Conservation (phyloP, 2,797 vertebrate species). For the Denticeps clupeoides region DNA sequence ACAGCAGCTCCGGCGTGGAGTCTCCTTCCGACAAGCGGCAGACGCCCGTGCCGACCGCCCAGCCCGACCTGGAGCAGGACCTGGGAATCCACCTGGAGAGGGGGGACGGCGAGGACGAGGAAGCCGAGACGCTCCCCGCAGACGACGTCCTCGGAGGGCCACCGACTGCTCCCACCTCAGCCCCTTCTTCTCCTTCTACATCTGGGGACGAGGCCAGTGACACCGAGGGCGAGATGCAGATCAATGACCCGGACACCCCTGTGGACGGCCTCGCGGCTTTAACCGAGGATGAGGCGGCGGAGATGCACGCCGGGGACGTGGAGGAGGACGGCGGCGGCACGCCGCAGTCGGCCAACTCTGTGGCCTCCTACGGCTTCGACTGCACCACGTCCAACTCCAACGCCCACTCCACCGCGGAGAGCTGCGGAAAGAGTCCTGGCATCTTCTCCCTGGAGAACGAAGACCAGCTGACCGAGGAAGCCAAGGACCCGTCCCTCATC, state of each 20-base stretch:
- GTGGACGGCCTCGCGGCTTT: constrained; percentile 46
- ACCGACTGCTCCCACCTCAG: constrained; percentile 61
- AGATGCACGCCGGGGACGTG: constrained; percentile 32
- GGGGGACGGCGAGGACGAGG: constrained; percentile 67
- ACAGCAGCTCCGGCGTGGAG: constrained; percentile 80
- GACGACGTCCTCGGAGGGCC: constrained; percentile 67
- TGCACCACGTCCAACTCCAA: constrained; percentile 68
- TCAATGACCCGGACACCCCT: constrained; percentile 48
- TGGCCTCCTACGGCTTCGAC: constrained; percentile 68
- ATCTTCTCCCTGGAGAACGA: constrained; percentile 72
- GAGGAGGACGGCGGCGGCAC: constrained; percentile 64
- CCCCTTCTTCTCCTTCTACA: constrained; percentile 60
- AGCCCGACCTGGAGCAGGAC: constrained; percentile 66
- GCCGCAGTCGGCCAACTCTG: constrained; percentile 66
- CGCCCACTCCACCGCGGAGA: constrained; percentile 67
- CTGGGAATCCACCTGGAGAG: constrained; percentile 73
- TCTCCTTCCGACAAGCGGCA: constrained; percentile 68
- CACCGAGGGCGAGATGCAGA: constrained; percentile 65
- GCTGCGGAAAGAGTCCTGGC: constrained; percentile 66
- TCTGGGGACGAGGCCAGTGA: constrained; percentile 68
- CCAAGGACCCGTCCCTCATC: constrained; percentile 63
- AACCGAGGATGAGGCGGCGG: constrained; percentile 54
- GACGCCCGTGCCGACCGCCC: constrained; percentile 50
- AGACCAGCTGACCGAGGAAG: constrained; percentile 65
- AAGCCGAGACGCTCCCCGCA: constrained; percentile 68